Conservation (phyloP, 2,888 invertebrate genomes). For the Amblyjoppa fuscipennis region DNA sequence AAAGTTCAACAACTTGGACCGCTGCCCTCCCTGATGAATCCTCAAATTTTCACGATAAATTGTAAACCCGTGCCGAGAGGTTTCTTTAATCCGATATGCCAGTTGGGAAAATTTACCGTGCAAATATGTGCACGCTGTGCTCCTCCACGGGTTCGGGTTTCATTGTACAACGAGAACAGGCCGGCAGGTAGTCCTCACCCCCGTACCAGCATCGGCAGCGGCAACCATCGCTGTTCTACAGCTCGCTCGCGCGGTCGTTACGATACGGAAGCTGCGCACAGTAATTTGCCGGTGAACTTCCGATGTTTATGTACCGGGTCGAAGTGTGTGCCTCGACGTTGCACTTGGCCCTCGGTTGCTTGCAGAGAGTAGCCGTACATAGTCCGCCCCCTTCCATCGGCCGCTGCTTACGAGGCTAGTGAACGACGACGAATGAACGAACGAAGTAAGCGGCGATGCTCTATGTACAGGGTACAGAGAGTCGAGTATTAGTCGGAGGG, state of each 20-base stretch:
- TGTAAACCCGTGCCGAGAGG: neutral
- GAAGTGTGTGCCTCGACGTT: constrained; percentile 45
- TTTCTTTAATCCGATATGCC: constrained; percentile 49
- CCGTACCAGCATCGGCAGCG: neutral
- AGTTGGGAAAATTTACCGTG: constrained; percentile 51
- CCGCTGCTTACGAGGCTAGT: neutral
- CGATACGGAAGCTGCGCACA: constrained; percentile 55
- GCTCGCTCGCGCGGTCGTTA: constrained; percentile 40
- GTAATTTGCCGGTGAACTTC: constrained; percentile 64
- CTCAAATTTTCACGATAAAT: constrained; percentile 50
- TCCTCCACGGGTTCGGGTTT: constrained; percentile 5
- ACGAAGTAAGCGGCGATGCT: neutral
- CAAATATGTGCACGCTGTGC: constrained; percentile 54
- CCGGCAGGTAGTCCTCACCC: constrained; percentile 14
- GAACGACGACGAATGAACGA: constrained; percentile 21
- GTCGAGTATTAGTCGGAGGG: neutral
- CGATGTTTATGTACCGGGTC: constrained; percentile 65
- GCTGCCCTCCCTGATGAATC: constrained; percentile 6
- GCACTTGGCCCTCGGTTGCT: constrained; percentile 27
- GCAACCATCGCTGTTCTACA: neutral
- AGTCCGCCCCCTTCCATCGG: neutral
- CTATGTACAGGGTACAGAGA: neutral
- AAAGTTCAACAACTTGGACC: neutral
- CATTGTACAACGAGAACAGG: neutral
- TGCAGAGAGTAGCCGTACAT: constrained; percentile 1